Evolutionary conservation across 2,888 invertebrate species (phyloP), one percentile per base, ranked within the genome.

Genomic region (Tachina fera): DNA sequence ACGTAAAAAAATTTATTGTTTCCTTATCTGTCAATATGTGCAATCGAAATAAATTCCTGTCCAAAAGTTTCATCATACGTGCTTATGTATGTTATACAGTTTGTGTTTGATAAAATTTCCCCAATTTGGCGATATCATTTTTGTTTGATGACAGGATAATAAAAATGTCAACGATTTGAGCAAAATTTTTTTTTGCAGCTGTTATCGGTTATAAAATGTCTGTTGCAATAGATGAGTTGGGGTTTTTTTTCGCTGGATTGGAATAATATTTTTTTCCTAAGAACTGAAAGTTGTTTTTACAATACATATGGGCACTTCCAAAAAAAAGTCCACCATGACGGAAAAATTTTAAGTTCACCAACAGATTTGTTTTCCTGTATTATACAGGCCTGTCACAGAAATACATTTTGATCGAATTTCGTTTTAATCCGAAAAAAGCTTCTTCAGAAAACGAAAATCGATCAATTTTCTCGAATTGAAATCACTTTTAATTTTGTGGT

Each of bases 101-200:
- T 31, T 31, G 31, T 31, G 5, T 31, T 31, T 6, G 31, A 5
- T 31, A 31, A 31, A 5, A 31, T 31, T 31, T 31, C 31, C 0
- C 31, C 31, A 31, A 31, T 6, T 5, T 6, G 5, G 6, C 31
- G 31, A 31, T 31, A 31, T 49, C n/a, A n/a, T n/a, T n/a, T 31
- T n/a, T 9, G 8, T 13, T n/a, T 6, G n/a, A 53, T 11, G 58
- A 22, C n/a, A 47, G 31, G 31, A 31, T 31, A 31, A 45, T 71
- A 72, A 72, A 72, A 47, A 72, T 72, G 31, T 58, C 31, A 72
- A 72, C 56, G 58, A 47, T 22, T 72, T 14, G n/a, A 31, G 19
- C 9, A 22, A 72, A 45, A 14, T 10, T 41, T 45, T n/a, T 58
- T 47, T 3, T 58, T n/a, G 14, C n/a, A 3, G 10, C 3, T 45